Evolutionary conservation across 2,888 invertebrate genomes (phyloP).

Genomic region (Julus scanicus): DNA sequence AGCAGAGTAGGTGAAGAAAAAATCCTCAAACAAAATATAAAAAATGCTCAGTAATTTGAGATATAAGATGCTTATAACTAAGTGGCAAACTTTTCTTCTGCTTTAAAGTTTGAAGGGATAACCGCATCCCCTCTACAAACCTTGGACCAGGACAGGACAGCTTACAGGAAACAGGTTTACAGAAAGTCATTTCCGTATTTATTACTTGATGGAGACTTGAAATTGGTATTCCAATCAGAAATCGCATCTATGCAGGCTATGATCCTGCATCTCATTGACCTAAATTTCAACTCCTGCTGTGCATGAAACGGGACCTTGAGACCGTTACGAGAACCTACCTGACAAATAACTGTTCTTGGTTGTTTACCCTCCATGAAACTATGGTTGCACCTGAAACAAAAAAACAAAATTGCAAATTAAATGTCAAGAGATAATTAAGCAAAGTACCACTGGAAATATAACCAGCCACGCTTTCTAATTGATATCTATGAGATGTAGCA

Average conservation of each 20-base stretch:
- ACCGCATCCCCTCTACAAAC: background rate
- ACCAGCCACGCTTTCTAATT: too few species aligned
- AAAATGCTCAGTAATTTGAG: background rate
- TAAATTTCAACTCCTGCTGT: background rate
- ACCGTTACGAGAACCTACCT: constrained; percentile 74
- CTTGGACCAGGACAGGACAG: background rate
- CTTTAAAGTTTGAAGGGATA: background rate
- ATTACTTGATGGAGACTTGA: background rate
- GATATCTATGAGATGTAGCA: too few species aligned
- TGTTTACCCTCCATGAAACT: constrained; percentile 95
- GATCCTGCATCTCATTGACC: background rate
- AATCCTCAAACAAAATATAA: background rate
- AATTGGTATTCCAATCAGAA: constrained; percentile 14
- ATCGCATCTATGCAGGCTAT: background rate
- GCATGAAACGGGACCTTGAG: constrained; percentile 56
- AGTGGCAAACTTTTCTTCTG: background rate
- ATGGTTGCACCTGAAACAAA: constrained; percentile 87
- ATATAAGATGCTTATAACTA: background rate
- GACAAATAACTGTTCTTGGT: constrained; percentile 95
- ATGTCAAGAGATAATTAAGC: background rate
- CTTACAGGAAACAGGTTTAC: background rate
- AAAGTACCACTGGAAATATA: too few species aligned
- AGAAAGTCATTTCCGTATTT: background rate
- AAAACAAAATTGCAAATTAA: background rate
- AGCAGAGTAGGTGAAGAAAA: background rate